These are phyloP conservation scores for Phalloptychus januarius DNA, from an alignment of 2,797 vertebrate genomes.

Conservation along the genomic window DNA sequence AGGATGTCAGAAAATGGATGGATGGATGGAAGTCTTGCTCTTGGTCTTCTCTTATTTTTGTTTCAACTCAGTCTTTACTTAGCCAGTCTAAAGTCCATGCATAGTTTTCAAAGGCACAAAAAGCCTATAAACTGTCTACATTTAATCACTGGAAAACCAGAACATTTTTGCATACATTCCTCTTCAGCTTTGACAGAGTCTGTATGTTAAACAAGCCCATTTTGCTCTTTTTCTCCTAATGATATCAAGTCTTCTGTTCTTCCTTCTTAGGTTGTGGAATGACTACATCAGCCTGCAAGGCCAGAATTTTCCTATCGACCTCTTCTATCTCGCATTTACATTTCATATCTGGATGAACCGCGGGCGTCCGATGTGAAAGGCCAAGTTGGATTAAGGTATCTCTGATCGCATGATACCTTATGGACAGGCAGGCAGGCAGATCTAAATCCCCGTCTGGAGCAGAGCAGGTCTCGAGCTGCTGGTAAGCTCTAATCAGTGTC, in stretches of 20 bases:
- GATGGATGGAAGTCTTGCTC: neutral
- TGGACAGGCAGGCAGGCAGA: slow-evolving; percentile 58
- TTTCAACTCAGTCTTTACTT: neutral
- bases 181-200: neutral
- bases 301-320: slow-evolving; percentile 70
- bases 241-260: slow-evolving; percentile 3
- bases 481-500: slow-evolving; percentile 81
- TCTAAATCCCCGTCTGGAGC: slow-evolving; percentile 80
- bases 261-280: slow-evolving; percentile 40
- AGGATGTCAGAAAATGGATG: too few species aligned
- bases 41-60: too few species aligned
- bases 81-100: neutral
- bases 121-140: neutral
- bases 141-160: neutral
- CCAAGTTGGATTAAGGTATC: slow-evolving; percentile 83
- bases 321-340: slow-evolving; percentile 72
- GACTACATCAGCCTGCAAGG: slow-evolving; percentile 62
- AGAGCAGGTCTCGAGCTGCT: slow-evolving; percentile 58
- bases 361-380: slow-evolving; percentile 69
- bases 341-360: slow-evolving; percentile 67
- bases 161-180: slow-evolving; percentile 1
- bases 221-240: neutral
- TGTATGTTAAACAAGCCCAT: neutral
- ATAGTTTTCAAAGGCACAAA: neutral
- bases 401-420: slow-evolving; percentile 62